Evolutionary conservation across 2,888 invertebrate species (phyloP).

Genomic region (Baccha elongata): DNA sequence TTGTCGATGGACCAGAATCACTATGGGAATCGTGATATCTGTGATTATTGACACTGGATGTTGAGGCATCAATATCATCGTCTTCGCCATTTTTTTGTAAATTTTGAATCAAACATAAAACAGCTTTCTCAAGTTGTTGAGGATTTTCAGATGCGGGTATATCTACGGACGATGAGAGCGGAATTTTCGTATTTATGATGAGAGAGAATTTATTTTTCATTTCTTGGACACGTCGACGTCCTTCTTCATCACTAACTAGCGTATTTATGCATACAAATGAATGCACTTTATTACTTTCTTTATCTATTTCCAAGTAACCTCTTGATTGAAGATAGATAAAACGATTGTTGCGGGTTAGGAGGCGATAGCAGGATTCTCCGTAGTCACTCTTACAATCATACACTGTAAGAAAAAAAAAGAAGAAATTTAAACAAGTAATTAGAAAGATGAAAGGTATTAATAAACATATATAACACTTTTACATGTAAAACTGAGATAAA

Average conservation of each 20-base stretch:
- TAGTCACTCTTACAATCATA: conserved; percentile 92
- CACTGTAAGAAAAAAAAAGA: conserved; percentile 84
- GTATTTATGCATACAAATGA: conserved; percentile 95
- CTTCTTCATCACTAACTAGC: conserved; percentile 89
- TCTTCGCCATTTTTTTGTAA: conserved; percentile 77
- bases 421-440: no score
- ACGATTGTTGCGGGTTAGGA: conserved; percentile 91
- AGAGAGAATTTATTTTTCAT: conserved; percentile 92
- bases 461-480: no score
- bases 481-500: no score
- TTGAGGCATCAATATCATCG: conserved; percentile 74
- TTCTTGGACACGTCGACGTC: conserved; percentile 87
- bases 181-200: conserved; percentile 84
- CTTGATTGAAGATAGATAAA: conserved; percentile 93
- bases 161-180: conserved; percentile 79
- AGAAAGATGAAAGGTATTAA: no score
- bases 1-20: conserved; percentile 51
- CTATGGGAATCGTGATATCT: conserved; percentile 52
- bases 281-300: conserved; percentile 88
- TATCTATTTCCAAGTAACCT: conserved; percentile 92
- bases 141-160: conserved; percentile 87
- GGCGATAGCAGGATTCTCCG: conserved; percentile 93
- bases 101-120: conserved; percentile 87
- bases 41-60: conserved; percentile 56
- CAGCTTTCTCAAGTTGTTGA: conserved; percentile 87